Conservation (phyloP, 2,113 vertebrate species). For the Pituophis catenifer region DNA sequence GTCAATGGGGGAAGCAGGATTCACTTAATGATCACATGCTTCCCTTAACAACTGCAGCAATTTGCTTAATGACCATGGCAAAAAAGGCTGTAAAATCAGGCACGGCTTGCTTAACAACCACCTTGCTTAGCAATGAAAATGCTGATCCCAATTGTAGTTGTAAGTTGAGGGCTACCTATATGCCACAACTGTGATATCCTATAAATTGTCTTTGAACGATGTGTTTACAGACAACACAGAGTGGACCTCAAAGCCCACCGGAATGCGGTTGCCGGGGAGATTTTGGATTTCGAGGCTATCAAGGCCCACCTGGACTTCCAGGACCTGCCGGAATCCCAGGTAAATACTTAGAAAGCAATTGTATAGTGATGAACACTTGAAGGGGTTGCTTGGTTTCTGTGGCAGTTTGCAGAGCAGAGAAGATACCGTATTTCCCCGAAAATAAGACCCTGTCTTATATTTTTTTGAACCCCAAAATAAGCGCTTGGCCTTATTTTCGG, state of each 20-base stretch:
- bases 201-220: not conserved
- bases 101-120: not conserved
- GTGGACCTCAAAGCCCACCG: slow-evolving; percentile 68
- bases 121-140: not conserved
- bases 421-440: not conserved
- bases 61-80: not conserved
- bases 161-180: not conserved
- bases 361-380: not conserved
- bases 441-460: too few species aligned
- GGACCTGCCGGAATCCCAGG: slow-evolving; percentile 80
- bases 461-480: too few species aligned
- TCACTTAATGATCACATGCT: not conserved
- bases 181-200: not conserved
- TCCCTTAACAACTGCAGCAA: not conserved
- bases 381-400: not conserved
- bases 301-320: slow-evolving; percentile 74
- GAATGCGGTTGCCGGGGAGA: slow-evolving; percentile 79
- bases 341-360: slow-evolving; percentile 47
- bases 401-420: not conserved
- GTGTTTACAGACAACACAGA: slow-evolving; percentile 68
- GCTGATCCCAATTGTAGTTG: not conserved
- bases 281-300: slow-evolving; percentile 74
- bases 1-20: not conserved
- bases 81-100: not conserved
- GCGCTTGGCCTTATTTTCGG: too few species aligned